A percentile compares a stretch with the other conserved stretches of the same genome.
Conservation (phyloP, 1,140 invertebrate genomes). For the Drosophila melanogaster region DNA sequence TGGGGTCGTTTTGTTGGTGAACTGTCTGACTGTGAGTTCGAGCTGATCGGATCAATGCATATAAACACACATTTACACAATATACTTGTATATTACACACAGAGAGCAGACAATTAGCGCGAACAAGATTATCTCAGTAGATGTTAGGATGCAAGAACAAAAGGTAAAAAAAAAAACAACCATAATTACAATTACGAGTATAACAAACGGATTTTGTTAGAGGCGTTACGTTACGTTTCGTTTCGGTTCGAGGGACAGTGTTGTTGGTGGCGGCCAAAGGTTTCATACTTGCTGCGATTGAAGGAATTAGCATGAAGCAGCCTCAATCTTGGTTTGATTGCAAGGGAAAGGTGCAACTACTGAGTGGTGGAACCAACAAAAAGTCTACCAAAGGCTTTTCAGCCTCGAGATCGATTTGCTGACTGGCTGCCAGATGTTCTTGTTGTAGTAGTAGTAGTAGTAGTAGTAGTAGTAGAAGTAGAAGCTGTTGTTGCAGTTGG, state of each 20-base stretch:
- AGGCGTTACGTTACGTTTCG: conserved; percentile 16
- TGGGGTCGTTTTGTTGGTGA: conserved; percentile 27
- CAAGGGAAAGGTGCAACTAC: conserved; percentile 38
- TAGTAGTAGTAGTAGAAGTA: conserved; percentile 20
- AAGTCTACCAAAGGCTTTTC: background rate
- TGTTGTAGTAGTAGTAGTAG: conserved; percentile 15
- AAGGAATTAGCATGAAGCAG: conserved; percentile 45
- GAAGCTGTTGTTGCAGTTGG: conserved; percentile 29
- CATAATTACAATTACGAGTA: conserved; percentile 34
- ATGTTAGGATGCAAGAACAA: conserved; percentile 35
- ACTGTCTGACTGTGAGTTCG: conserved; percentile 19
- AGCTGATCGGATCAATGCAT: conserved; percentile 24
- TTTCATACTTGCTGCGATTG: conserved; percentile 54
- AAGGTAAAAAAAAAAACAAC: conserved; percentile 29
- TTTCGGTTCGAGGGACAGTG: conserved; percentile 1
- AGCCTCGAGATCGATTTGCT: conserved; percentile 9
- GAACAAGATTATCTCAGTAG: conserved; percentile 42
- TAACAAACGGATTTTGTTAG: conserved; percentile 35
- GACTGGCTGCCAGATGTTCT: conserved; percentile 17
- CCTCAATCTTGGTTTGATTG: conserved; percentile 38
- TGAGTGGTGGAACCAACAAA: conserved; percentile 17
- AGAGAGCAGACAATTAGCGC: conserved; percentile 42
- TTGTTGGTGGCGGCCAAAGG: conserved; percentile 25
- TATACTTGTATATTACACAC: conserved; percentile 15
- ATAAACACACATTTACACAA: conserved; percentile 16